Evolutionary conservation across 1,140 invertebrate species (phyloP).

Genomic region (Lethrus apterus): DNA sequence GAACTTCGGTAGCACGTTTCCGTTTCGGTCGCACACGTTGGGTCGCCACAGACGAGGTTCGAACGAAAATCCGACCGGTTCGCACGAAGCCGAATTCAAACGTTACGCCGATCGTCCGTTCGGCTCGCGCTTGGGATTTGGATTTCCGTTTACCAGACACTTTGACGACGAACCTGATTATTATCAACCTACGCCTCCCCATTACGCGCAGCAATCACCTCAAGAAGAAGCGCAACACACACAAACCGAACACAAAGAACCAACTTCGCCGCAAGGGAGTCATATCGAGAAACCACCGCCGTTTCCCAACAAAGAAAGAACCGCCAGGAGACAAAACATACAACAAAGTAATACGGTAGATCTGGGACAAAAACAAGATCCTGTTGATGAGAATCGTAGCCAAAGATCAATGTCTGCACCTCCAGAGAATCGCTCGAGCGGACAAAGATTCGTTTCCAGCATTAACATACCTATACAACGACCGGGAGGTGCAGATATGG

Average conservation of each 20-base stretch:
- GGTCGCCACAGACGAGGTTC: conserved; percentile 33
- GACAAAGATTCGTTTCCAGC: conserved; percentile 45
- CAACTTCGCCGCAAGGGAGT: conserved; percentile 17
- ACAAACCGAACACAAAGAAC: conserved; percentile 23
- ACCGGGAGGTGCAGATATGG: conserved; percentile 26
- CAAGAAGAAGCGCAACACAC: conserved; percentile 22
- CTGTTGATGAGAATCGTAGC: conserved; percentile 48
- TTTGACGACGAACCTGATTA: conserved; percentile 50
- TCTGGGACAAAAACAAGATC: conserved; percentile 59
- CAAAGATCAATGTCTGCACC: conserved; percentile 66
- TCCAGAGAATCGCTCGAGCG: conserved; percentile 42
- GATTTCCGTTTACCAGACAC: conserved; percentile 42
- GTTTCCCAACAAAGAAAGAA: conserved; percentile 32
- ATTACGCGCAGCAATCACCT: conserved; percentile 12
- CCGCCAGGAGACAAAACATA: conserved; percentile 35
- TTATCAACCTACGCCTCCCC: conserved; percentile 43
- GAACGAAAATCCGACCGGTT: conserved; percentile 32
- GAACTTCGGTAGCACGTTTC: conserved; percentile 41
- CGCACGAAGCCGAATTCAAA: conserved; percentile 31
- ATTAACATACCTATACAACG: conserved; percentile 49
- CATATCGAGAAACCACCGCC: conserved; percentile 19
- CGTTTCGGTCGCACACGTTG: conserved; percentile 34
- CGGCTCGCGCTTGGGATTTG: conserved; percentile 42
- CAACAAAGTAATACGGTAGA: conserved; percentile 71
- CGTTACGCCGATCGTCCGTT: conserved; percentile 41